Evolutionary conservation across 2,113 vertebrate genomes (phyloP).

Genomic region (Diadophis punctatus): DNA sequence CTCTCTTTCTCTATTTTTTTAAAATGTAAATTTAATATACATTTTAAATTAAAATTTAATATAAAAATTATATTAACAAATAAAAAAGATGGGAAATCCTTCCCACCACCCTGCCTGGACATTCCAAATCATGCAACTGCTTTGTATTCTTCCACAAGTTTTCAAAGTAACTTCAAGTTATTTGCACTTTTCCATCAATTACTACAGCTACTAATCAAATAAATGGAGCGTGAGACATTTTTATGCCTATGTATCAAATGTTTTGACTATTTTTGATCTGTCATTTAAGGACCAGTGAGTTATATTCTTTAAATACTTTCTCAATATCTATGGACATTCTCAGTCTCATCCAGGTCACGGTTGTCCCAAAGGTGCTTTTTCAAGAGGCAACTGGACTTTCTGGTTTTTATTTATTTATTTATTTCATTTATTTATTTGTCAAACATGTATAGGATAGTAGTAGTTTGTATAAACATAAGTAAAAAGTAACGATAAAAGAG

Average conservation of each 20-base stretch:
- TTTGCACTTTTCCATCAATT: background rate
- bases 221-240: background rate
- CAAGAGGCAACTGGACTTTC: too few species aligned
- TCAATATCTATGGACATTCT: background rate
- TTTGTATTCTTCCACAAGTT: background rate
- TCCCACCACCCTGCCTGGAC: background rate
- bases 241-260: background rate
- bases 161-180: background rate
- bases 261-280: background rate
- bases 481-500: too few species aligned
- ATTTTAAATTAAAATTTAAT: background rate
- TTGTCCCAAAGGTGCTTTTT: too few species aligned
- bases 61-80: background rate
- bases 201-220: background rate
- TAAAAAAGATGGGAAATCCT: background rate
- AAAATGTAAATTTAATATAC: background rate
- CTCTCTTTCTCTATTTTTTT: background rate
- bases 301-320: background rate
- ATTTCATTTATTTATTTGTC: too few species aligned
- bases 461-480: too few species aligned
- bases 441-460: too few species aligned
- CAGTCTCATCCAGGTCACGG: too few species aligned
- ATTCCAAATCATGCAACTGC: background rate
- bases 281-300: background rate
- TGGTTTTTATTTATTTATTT: too few species aligned